Evolutionary conservation across 2,797 vertebrate genomes (phyloP).

Genomic region (Siniperca obscura): DNA sequence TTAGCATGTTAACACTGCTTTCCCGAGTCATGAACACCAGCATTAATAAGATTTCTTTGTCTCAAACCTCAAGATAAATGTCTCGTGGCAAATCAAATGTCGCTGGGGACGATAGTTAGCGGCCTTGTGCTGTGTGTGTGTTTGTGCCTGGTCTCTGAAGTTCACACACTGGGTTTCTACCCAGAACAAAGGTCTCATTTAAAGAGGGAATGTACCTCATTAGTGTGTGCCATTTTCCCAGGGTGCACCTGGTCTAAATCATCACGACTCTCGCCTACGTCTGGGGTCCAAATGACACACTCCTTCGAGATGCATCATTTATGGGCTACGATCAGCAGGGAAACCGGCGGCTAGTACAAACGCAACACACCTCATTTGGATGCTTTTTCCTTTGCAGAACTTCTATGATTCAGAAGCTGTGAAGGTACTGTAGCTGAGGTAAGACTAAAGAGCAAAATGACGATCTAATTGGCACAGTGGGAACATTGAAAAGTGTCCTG

Average conservation of each 20-base stretch:
- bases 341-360: constrained; percentile 5
- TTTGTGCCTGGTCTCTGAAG: constrained; percentile 51
- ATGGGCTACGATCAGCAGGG: constrained; percentile 54
- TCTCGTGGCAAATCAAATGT: constrained; percentile 36
- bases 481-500: constrained; percentile 30
- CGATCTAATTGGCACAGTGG: constrained; percentile 50
- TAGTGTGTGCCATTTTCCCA: constrained; percentile 76
- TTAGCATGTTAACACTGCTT: constrained; percentile 4
- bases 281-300: constrained; percentile 63
- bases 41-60: constrained; percentile 28
- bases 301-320: constrained; percentile 70
- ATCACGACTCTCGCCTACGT: constrained; percentile 70
- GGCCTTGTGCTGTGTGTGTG: constrained; percentile 19
- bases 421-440: background rate
- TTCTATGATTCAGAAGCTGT: constrained; percentile 19
- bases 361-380: constrained; percentile 50
- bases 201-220: constrained; percentile 77
- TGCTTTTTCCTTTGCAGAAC: constrained; percentile 24
- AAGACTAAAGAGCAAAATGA: constrained; percentile 24
- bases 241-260: constrained; percentile 79
- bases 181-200: constrained; percentile 74
- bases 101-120: constrained; percentile 25
- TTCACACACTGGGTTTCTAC: constrained; percentile 59
- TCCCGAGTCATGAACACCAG: background rate
- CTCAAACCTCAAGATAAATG: constrained; percentile 30